Evolutionary conservation across 1,140 invertebrate species (phyloP), one percentile per base, ranked within the genome.

Genomic region (Drosophila pallidifrons): DNA sequence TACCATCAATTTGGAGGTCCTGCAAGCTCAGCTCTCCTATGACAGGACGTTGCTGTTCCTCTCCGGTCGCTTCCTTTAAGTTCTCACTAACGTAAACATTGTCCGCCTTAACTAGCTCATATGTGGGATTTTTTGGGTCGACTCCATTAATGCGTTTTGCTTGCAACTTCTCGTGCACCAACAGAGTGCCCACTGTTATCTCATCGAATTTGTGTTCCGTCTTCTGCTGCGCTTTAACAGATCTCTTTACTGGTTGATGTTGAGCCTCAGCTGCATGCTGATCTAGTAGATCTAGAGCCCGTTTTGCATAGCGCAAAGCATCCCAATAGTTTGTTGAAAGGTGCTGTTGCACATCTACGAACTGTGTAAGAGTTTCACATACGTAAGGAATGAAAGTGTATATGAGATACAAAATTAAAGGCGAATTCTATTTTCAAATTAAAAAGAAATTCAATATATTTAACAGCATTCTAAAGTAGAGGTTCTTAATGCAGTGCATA

Each of bases 321-420:
- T 89, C 77, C 91, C 91, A 92, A 38, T 91, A 91, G n/a, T 90
- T 91, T 1, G 52, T 38, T 10, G 45, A 78, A 4, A 91, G 52
- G 10, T 82, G 72, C n/a, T 63, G 68, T 1, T 63, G 49, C 1
- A 20, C 25, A 64, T 90, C 78, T 5, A 76, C 75, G 16, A 87
- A 74, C 85, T 87, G 16, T 25, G 25, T 32, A 1, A 0, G 28
- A 5, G 30, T 1, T 47, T 15, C n/a, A 54, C 20, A 25, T 25
- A 25, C 20, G 20, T 25, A 25, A 25, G 20, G 20, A 3, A 25
- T 25, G 3, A 25, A 25, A 25, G 16, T 20, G 16, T 20, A 20
- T 20, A 2, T 2, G 3, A 32, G 30, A 32, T 32, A 32, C 30
- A 32, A 20, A 20, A 20, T 20, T 20, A 20, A 20, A 20, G 16